A percentile compares a stretch with the other conserved stretches of the same genome.
phyloP scores from a whole-genome alignment of 1,140 invertebrate genomes.

The Cryptotermes secundus region DNA sequence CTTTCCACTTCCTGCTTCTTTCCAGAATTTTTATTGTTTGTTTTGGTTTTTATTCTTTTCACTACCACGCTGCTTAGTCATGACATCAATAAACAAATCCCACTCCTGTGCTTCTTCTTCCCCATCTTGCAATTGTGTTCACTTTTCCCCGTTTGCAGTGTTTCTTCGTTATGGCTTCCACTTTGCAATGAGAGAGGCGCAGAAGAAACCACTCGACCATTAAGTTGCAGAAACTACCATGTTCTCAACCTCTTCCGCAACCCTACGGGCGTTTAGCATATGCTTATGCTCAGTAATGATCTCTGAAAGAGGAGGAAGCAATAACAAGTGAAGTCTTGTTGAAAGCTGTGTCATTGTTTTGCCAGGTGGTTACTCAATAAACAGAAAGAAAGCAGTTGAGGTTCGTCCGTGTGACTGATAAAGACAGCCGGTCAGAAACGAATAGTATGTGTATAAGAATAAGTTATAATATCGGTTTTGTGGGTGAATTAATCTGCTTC shows the following conservation, averaged over 20 bases:
- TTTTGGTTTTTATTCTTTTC: background rate
- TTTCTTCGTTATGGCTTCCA: background rate
- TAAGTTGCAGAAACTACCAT: too few species aligned
- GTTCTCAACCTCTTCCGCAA: background rate
- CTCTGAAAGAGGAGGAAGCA: background rate
- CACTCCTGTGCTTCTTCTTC: background rate
- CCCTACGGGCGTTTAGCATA: background rate
- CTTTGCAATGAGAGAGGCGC: background rate
- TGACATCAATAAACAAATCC: background rate
- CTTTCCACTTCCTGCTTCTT: conserved; percentile 12
- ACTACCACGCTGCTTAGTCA: background rate
- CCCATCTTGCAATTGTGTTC: background rate
- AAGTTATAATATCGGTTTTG: too few species aligned
- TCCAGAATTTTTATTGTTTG: background rate
- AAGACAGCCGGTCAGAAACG: too few species aligned
- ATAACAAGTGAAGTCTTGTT: too few species aligned
- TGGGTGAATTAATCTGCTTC: too few species aligned
- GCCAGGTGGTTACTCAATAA: too few species aligned
- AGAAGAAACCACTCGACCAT: background rate
- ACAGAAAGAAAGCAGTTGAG: too few species aligned
- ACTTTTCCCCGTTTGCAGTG: background rate
- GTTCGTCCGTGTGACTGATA: too few species aligned
- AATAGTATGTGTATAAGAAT: too few species aligned
- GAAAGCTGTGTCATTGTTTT: too few species aligned
- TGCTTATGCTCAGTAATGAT: background rate